A percentile compares a stretch with the other conserved stretches of the same genome.
phyloP scores from a whole-genome alignment of 2,797 vertebrate species.

The Coregonus sp. region DNA sequence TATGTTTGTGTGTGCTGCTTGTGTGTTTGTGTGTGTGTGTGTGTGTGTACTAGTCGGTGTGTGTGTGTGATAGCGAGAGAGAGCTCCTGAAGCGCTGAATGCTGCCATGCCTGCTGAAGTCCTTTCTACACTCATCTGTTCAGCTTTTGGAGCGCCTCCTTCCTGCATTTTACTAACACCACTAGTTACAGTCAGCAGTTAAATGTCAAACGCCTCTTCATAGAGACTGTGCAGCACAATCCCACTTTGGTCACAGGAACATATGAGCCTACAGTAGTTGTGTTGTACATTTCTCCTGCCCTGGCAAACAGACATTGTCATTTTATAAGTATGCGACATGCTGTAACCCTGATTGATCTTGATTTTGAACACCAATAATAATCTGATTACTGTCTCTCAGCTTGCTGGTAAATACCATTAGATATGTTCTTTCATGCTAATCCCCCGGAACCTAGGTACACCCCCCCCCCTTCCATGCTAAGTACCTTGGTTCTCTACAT shows the following conservation, averaged over 20 bases:
- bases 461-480: neutral
- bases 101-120: constrained; percentile 30
- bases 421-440: constrained; percentile 80
- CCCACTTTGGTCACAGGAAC: constrained; percentile 37
- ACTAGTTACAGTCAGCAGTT: constrained; percentile 46
- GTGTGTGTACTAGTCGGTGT: constrained; percentile 19
- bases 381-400: constrained; percentile 77
- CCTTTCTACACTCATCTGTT: constrained; percentile 56
- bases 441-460: constrained; percentile 57
- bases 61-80: constrained; percentile 20
- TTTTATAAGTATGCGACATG: constrained; percentile 65
- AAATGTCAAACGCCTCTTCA: constrained; percentile 36
- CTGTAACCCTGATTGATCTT: constrained; percentile 79
- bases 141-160: constrained; percentile 26
- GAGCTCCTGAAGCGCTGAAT: constrained; percentile 40
- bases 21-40: neutral
- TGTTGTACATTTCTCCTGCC: constrained; percentile 45
- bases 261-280: constrained; percentile 17
- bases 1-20: constrained; percentile 7
- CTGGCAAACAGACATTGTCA: constrained; percentile 62
- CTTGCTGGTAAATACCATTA: constrained; percentile 77
- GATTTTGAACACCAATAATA: constrained; percentile 79
- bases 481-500: constrained; percentile 72
- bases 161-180: constrained; percentile 62
- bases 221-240: constrained; percentile 11